These are phyloP conservation scores for Drosophila ezoana DNA, from an alignment of 2,888 invertebrate genomes.

Conservation along the genomic window DNA sequence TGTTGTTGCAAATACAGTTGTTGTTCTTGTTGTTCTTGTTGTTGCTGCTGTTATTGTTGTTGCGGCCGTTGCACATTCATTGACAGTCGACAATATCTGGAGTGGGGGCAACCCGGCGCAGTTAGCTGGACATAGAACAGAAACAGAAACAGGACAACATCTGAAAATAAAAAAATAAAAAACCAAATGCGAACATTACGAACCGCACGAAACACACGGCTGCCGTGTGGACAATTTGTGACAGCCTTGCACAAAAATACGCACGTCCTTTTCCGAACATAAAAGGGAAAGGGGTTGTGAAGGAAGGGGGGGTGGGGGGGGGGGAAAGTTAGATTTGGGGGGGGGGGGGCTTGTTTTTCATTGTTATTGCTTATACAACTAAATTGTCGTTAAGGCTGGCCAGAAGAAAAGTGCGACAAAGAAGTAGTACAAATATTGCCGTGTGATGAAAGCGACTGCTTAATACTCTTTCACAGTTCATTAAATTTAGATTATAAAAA, in stretches of 20 bases:
- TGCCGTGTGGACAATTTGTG: conserved; percentile 60
- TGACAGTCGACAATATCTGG: conserved; percentile 40
- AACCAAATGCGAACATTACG: too few species aligned
- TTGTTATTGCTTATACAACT: conserved; percentile 69
- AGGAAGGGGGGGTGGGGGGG: too few species aligned
- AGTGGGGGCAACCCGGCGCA: not conserved
- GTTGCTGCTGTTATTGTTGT: conserved; percentile 1
- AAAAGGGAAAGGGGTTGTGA: too few species aligned
- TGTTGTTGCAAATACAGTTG: conserved; percentile 27
- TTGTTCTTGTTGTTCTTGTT: conserved; percentile 1
- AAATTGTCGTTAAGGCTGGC: conserved; percentile 39
- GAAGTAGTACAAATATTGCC: too few species aligned
- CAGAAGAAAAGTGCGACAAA: conserved; percentile 8
- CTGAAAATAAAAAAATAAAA: conserved; percentile 11
- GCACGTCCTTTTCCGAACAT: conserved; percentile 60
- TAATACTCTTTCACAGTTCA: too few species aligned
- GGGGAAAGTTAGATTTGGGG: too few species aligned
- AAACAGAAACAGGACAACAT: conserved; percentile 1
- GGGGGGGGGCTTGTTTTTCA: too few species aligned
- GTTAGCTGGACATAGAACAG: not conserved
- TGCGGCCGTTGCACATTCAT: conserved; percentile 46
- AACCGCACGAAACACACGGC: conserved; percentile 20
- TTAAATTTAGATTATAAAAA: too few species aligned
- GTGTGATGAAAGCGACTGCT: too few species aligned
- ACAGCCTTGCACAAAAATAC: conserved; percentile 50